Evolutionary conservation across 2,888 invertebrate genomes (phyloP).

Genomic region (Agonopterix alstromeriana): DNA sequence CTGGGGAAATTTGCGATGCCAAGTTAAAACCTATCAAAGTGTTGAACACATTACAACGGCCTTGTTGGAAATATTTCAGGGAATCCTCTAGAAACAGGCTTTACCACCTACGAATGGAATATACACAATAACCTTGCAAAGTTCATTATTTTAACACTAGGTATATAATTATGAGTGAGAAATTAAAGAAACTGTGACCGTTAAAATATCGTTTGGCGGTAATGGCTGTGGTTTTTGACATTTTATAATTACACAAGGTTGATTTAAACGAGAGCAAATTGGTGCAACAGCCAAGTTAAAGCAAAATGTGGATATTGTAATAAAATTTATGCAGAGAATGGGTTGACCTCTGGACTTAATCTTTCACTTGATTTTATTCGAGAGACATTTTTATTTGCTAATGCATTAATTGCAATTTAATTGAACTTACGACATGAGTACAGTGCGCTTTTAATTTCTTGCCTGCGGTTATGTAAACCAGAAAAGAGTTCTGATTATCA

Average conservation of each 20-base stretch:
- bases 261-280: slow-evolving; percentile 40
- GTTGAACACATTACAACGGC: not conserved
- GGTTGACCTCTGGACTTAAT: slow-evolving; percentile 34
- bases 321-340: slow-evolving; percentile 32
- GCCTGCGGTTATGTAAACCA: too few relatives aligned
- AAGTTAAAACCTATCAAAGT: not conserved
- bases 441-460: too few relatives aligned
- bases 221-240: slow-evolving; percentile 24
- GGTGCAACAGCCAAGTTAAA: slow-evolving; percentile 16
- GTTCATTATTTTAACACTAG: too few relatives aligned
- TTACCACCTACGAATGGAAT: too few relatives aligned
- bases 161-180: slow-evolving; percentile 14
- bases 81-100: too few relatives aligned
- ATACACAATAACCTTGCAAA: too few relatives aligned
- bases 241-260: slow-evolving; percentile 42
- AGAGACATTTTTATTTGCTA: slow-evolving; percentile 20
- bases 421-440: slow-evolving; percentile 4
- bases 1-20: too few relatives aligned
- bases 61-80: too few relatives aligned
- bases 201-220: slow-evolving; percentile 16
- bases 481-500: too few relatives aligned
- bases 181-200: slow-evolving; percentile 17
- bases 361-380: slow-evolving; percentile 27
- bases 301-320: slow-evolving; percentile 22
- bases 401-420: slow-evolving; percentile 14